A percentile compares a stretch with the other conserved stretches of the same genome.
phyloP scores from a whole-genome alignment of 2,888 invertebrate genomes.

The Neocrepidodera transversa region DNA sequence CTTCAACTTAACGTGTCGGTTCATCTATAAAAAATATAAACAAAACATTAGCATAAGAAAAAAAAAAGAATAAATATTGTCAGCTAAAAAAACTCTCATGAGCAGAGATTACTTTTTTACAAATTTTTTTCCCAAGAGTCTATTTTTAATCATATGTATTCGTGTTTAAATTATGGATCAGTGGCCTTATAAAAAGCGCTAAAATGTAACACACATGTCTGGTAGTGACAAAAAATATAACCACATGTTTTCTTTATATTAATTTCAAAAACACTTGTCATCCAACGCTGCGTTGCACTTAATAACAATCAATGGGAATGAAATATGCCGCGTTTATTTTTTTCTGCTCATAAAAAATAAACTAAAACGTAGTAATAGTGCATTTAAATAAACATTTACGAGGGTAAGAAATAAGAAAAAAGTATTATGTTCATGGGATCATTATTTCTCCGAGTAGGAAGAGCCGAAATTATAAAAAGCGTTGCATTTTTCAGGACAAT shows the following conservation, averaged over 20 bases:
- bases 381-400: too few relatives aligned
- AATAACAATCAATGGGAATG: constrained; percentile 30
- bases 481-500: constrained; percentile 42
- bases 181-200: constrained; percentile 49
- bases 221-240: constrained; percentile 48
- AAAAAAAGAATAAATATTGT: constrained; percentile 29
- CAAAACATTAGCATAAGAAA: constrained; percentile 30
- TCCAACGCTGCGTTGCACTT: constrained; percentile 29
- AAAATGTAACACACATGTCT: constrained; percentile 48
- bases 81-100: constrained; percentile 24
- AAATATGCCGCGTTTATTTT: constrained; percentile 27
- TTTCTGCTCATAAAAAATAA: too few relatives aligned
- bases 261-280: constrained; percentile 50
- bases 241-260: constrained; percentile 48
- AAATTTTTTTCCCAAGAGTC: constrained; percentile 37
- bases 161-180: constrained; percentile 49
- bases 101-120: constrained; percentile 42
- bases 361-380: too few relatives aligned
- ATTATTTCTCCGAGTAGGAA: too few relatives aligned
- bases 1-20: constrained; percentile 3
- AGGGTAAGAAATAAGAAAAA: too few relatives aligned
- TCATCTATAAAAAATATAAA: constrained; percentile 32
- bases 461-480: constrained; percentile 38
- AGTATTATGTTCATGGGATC: too few relatives aligned
- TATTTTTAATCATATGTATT: constrained; percentile 43